These are phyloP conservation scores for Strigops habroptila DNA, from an alignment of 2,113 vertebrate genomes.

Conservation along the genomic window DNA sequence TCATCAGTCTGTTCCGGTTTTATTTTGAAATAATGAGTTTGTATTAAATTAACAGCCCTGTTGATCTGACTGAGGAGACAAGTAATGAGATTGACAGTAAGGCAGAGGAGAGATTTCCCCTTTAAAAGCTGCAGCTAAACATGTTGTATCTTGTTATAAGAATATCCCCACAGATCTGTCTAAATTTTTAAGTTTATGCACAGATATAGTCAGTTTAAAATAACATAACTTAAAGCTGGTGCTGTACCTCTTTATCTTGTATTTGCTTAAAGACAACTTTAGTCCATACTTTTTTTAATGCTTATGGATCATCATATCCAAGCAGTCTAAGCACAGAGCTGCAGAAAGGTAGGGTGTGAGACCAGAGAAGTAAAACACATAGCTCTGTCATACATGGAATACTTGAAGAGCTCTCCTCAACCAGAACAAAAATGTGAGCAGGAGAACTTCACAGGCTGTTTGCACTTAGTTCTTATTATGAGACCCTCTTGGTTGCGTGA, in stretches of 20 bases:
- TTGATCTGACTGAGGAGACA: neutral
- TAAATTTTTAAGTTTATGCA: neutral
- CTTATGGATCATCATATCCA: neutral
- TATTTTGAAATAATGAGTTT: neutral
- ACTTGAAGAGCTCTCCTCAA: neutral
- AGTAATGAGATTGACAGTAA: neutral
- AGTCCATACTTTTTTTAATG: neutral
- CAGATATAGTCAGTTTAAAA: neutral
- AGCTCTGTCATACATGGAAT: neutral
- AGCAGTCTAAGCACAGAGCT: neutral
- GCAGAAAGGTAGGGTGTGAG: neutral
- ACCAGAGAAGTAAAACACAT: neutral
- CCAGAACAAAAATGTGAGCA: neutral
- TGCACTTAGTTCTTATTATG: neutral
- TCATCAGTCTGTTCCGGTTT: neutral
- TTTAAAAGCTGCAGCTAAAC: neutral
- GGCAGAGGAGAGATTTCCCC: neutral
- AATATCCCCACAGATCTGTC: neutral
- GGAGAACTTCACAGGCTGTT: neutral
- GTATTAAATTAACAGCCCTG: neutral
- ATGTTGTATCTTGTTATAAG: neutral
- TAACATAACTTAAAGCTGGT: neutral
- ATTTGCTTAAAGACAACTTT: neutral
- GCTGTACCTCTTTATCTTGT: neutral
- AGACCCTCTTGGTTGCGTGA: accelerated